Percentiles rank a stretch among this genome's conserved stretches.
These are phyloP conservation scores for Catharus ustulatus DNA, from an alignment of 2,797 vertebrate species.

Conservation along the genomic window DNA sequence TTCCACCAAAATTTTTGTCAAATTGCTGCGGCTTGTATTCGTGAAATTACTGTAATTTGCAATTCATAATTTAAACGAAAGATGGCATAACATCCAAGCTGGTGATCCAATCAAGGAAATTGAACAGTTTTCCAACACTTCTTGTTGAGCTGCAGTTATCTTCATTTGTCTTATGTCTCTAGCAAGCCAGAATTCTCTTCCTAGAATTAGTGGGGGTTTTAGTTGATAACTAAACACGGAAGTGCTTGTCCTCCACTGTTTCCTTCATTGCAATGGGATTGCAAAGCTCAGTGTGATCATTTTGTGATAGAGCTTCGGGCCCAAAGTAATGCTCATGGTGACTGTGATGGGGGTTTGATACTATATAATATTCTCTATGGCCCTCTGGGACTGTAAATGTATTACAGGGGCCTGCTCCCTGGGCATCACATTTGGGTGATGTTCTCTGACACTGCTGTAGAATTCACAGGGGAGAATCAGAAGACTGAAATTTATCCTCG, in stretches of 20 bases:
- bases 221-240: neutral
- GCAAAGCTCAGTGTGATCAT: neutral
- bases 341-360: neutral
- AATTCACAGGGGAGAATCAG: neutral
- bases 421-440: accelerated
- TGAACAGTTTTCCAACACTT: neutral
- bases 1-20: no score
- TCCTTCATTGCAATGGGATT: neutral
- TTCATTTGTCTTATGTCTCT: neutral
- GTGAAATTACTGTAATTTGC: slow-evolving; percentile 12
- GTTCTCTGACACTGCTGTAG: neutral
- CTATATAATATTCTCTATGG: accelerated
- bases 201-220: neutral
- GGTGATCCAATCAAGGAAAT: neutral
- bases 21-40: no score
- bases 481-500: neutral
- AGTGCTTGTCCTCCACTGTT: neutral
- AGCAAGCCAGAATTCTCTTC: neutral
- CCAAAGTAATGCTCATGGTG: neutral
- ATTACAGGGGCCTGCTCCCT: neutral
- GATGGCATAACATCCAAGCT: slow-evolving; percentile 60
- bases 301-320: neutral
- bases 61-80: slow-evolving; percentile 60
- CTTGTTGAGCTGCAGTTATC: neutral
- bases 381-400: neutral